These are phyloP conservation scores for Nyctalus aviator DNA, from an alignment of 2,797 vertebrate genomes.

Conservation along the genomic window DNA sequence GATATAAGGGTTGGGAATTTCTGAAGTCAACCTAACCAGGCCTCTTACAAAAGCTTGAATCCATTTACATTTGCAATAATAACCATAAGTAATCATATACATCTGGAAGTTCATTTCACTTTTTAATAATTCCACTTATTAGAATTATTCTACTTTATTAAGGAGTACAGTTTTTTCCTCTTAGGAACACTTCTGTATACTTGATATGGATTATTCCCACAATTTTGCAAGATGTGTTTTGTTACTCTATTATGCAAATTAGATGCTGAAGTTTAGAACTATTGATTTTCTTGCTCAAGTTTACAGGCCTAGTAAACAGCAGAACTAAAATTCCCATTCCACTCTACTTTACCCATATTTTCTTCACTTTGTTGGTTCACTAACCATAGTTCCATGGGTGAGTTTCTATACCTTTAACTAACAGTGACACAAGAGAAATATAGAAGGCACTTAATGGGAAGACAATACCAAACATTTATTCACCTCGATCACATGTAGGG, in stretches of 20 bases:
- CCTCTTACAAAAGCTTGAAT: not conserved
- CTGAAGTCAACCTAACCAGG: not conserved
- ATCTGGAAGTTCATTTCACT: not conserved
- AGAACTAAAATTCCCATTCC: not conserved
- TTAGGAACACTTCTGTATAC: not conserved
- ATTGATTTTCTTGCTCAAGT: conserved; percentile 40
- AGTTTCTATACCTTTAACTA: conserved; percentile 28
- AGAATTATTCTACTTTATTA: not conserved
- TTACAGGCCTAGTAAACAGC: not conserved
- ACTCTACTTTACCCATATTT: not conserved
- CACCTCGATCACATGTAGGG: not conserved
- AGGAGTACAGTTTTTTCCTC: not conserved
- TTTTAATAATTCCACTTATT: not conserved
- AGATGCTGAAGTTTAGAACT: conserved; percentile 34
- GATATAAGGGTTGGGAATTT: not conserved
- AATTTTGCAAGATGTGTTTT: not conserved
- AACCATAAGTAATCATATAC: not conserved
- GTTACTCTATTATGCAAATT: conserved; percentile 35
- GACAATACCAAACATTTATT: conserved; percentile 12
- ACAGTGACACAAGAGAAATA: not conserved
- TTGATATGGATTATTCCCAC: not conserved
- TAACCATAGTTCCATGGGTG: not conserved
- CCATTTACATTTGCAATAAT: not conserved
- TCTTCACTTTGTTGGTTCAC: conserved; percentile 14
- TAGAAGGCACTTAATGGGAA: not conserved